Evolutionary conservation across 2,797 vertebrate genomes (phyloP).

Genomic region (Melopsittacus undulatus): DNA sequence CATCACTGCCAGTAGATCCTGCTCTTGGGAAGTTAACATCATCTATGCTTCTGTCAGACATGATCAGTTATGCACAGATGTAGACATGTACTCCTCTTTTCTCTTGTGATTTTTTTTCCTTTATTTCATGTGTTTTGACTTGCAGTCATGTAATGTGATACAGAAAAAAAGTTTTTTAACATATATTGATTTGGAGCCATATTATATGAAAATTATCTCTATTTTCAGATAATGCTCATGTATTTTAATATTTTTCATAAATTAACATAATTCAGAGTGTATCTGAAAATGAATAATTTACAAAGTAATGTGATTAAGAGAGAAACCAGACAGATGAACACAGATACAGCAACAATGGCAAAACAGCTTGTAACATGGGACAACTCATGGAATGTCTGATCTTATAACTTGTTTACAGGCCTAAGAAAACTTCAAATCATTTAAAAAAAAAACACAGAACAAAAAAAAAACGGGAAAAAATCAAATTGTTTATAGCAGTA

Average conservation of each 20-base stretch:
- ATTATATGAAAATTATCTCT: neutral
- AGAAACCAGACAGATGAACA: neutral
- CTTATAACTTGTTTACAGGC: neutral
- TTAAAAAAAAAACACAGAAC: neutral
- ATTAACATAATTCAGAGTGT: neutral
- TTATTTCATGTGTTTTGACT: neutral
- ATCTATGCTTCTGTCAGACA: slow-evolving; percentile 12
- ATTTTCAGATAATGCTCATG: neutral
- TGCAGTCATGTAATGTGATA: neutral
- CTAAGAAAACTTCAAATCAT: neutral
- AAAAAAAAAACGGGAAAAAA: neutral
- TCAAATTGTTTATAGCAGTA: neutral
- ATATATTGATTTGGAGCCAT: neutral
- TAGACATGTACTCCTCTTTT: neutral
- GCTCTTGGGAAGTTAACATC: slow-evolving; percentile 1
- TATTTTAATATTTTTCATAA: neutral
- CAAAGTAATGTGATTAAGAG: neutral
- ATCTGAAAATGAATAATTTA: neutral
- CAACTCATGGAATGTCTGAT: neutral
- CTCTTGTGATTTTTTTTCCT: neutral
- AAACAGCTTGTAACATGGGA: neutral
- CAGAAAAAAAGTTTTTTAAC: neutral
- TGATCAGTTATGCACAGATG: neutral
- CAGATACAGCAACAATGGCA: neutral
- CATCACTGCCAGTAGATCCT: neutral